These are phyloP conservation scores for Ectobius pallidus DNA, from an alignment of 2,888 invertebrate genomes.

Conservation along the genomic window DNA sequence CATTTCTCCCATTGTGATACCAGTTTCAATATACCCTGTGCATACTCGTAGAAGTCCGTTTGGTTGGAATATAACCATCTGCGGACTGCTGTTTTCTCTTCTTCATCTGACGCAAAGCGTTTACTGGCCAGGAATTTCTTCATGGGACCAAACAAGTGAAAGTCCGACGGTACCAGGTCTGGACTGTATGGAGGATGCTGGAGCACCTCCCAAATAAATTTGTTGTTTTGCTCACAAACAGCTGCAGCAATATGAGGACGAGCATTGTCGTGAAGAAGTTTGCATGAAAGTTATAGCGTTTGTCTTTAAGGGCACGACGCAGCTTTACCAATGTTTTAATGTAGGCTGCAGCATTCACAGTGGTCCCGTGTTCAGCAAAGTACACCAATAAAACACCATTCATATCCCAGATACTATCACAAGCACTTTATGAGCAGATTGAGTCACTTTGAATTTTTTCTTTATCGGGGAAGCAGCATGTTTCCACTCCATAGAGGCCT, in stretches of 20 bases:
- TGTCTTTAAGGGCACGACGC: conserved; percentile 48
- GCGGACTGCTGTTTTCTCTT: too few species aligned
- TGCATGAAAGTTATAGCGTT: neutral
- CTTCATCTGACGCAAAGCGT: too few species aligned
- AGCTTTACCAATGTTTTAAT: conserved; percentile 1
- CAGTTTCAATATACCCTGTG: too few species aligned
- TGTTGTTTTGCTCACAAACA: neutral
- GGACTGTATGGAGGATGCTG: conserved; percentile 5
- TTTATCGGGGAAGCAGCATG: too few species aligned
- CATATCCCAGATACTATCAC: conserved; percentile 9
- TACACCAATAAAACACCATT: neutral
- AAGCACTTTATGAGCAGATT: too few species aligned
- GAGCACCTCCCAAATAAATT: neutral
- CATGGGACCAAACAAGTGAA: too few species aligned
- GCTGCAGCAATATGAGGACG: neutral
- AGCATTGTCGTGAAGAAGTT: neutral
- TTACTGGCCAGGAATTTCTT: too few species aligned
- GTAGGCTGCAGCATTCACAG: conserved; percentile 6
- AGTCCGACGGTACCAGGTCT: neutral
- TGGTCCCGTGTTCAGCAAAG: neutral
- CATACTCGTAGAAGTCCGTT: too few species aligned
- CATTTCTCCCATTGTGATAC: too few species aligned
- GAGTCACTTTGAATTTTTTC: too few species aligned
- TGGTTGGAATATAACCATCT: too few species aligned
- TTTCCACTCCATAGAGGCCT: too few species aligned